A percentile compares a stretch with the other conserved stretches of the same genome.
Evolutionary conservation across 2,797 vertebrate species (phyloP).

Genomic region (Danio albolineatus): DNA sequence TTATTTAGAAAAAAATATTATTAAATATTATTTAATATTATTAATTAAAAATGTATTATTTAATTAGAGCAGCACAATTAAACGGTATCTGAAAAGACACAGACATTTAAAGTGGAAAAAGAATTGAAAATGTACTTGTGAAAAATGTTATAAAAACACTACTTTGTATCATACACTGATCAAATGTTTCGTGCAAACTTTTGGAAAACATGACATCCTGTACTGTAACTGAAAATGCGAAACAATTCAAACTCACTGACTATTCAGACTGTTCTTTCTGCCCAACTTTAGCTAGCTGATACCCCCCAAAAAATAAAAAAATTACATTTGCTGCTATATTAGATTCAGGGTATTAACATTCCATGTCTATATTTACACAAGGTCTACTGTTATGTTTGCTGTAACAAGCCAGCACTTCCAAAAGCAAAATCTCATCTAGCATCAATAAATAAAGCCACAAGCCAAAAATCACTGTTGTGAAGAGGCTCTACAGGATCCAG

Average conservation of each 20-base stretch:
- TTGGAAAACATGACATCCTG: neutral
- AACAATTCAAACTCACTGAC: neutral
- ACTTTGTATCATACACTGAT: no score
- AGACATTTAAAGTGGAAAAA: no score
- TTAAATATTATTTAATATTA: no score
- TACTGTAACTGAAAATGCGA: neutral
- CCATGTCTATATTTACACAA: constrained; percentile 16
- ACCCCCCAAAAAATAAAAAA: neutral
- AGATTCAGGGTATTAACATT: neutral
- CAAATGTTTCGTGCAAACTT: no score
- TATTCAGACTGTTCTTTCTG: neutral
- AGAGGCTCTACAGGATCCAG: constrained; percentile 2
- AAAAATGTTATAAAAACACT: no score
- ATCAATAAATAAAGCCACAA: constrained; percentile 29
- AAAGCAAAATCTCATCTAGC: constrained; percentile 23
- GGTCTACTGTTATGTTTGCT: constrained; percentile 6
- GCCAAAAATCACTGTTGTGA: neutral
- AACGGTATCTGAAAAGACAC: no score
- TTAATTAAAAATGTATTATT: no score
- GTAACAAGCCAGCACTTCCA: neutral
- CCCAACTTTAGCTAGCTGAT: neutral
- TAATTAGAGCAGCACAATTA: no score
- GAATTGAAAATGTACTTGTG: no score
- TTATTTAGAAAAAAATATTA: no score
- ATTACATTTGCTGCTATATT: neutral